Conservation (phyloP, 1,140 invertebrate genomes). For the Lepidurus couesii region DNA sequence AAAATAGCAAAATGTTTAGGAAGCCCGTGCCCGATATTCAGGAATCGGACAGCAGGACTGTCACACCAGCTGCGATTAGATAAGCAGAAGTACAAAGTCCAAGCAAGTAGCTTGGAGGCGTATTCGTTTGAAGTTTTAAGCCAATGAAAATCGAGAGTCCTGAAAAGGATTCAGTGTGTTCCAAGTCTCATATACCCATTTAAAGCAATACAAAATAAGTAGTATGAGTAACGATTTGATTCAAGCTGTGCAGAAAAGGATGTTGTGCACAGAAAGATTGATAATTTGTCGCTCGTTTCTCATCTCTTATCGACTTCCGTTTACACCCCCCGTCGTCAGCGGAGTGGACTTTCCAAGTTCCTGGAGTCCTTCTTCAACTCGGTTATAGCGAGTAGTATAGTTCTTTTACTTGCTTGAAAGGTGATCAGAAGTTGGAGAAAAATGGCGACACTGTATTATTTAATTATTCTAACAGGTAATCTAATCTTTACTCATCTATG, state of each 20-base stretch:
- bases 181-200: too few relatives aligned
- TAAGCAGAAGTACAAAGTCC: not conserved
- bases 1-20: not conserved
- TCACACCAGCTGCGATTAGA: not conserved
- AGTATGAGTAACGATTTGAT: too few relatives aligned
- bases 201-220: too few relatives aligned
- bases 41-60: not conserved
- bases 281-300: not conserved
- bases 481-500: not conserved
- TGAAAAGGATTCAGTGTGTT: not conserved
- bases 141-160: not conserved
- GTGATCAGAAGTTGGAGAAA: not conserved
- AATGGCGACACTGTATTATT: not conserved
- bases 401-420: too few relatives aligned
- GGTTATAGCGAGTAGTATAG: not conserved
- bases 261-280: not conserved
- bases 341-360: not conserved
- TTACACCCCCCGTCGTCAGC: not conserved
- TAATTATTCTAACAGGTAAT: not conserved
- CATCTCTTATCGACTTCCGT: not conserved
- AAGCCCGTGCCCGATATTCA: not conserved
- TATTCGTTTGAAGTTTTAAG: not conserved
- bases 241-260: not conserved
- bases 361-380: not conserved
- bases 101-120: not conserved